phyloP scores from a whole-genome alignment of 1,140 invertebrate genomes.

The Solenopsis invicta region DNA sequence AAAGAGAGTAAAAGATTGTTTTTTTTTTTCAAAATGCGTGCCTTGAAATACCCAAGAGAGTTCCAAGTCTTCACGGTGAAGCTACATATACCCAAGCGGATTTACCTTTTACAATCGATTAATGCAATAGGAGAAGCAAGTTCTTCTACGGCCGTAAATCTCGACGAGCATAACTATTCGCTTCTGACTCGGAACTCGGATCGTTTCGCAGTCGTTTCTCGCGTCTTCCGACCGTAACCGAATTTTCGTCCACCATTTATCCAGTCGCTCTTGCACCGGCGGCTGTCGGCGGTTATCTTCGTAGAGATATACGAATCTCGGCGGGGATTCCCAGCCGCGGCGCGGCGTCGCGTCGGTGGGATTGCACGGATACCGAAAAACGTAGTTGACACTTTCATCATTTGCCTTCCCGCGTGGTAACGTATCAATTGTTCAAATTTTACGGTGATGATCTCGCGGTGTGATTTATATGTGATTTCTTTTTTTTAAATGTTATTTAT shows the following conservation, averaged over 20 bases:
- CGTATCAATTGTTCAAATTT: slow-evolving; percentile 25
- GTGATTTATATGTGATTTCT: background rate
- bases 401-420: background rate
- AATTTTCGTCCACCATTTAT: slow-evolving; percentile 72
- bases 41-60: background rate
- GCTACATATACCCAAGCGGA: background rate
- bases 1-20: background rate
- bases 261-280: slow-evolving; percentile 42
- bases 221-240: slow-evolving; percentile 38
- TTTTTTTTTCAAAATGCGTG: too few species aligned
- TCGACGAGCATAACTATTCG: slow-evolving; percentile 44
- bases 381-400: slow-evolving; percentile 66
- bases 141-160: slow-evolving; percentile 47
- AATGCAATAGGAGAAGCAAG: slow-evolving; percentile 29
- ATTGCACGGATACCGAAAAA: slow-evolving; percentile 40
- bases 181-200: slow-evolving; percentile 42
- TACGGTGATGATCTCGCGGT: background rate
- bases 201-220: slow-evolving; percentile 56
- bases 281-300: slow-evolving; percentile 55
- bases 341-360: background rate
- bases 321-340: slow-evolving; percentile 6
- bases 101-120: slow-evolving; percentile 31
- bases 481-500: background rate
- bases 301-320: slow-evolving; percentile 37
- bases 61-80: background rate